phyloP scores from a whole-genome alignment of 2,113 vertebrate genomes.

The Todiramphus saurophagus region DNA sequence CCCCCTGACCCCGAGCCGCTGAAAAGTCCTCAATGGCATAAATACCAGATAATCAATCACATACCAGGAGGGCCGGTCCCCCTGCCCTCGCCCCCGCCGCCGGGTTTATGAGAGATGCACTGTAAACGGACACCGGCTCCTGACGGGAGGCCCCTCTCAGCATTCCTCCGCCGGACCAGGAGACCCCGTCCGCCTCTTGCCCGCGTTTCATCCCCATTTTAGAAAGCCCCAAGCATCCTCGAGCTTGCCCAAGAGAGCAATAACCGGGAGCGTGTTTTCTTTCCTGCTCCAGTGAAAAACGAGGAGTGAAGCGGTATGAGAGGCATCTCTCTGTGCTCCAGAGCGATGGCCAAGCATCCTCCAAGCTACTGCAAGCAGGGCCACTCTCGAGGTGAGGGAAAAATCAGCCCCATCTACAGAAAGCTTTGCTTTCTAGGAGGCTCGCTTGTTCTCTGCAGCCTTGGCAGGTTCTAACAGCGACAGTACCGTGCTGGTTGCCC shows the following conservation, averaged over 20 bases:
- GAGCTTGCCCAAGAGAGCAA: neutral
- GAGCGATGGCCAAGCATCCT: neutral
- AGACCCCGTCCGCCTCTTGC: slow-evolving; percentile 58
- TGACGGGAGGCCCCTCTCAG: slow-evolving; percentile 74
- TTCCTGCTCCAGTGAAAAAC: neutral
- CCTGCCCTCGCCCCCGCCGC: slow-evolving; percentile 77
- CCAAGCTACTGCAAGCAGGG: fast-evolving
- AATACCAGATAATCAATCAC: slow-evolving; percentile 98
- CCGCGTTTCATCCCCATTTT: slow-evolving; percentile 41
- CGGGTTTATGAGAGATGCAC: slow-evolving; percentile 84
- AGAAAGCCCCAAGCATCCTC: neutral
- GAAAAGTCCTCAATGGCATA: slow-evolving; percentile 92
- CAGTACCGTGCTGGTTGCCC: neutral
- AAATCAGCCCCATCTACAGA: neutral
- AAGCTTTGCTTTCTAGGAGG: neutral
- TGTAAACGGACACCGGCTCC: slow-evolving; percentile 90
- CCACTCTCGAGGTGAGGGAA: neutral
- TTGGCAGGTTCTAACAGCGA: fast-evolving
- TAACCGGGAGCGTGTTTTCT: fast-evolving
- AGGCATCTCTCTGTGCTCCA: neutral
- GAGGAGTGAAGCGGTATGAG: fast-evolving
- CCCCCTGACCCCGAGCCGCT: slow-evolving; percentile 88
- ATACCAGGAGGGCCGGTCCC: slow-evolving; percentile 85
- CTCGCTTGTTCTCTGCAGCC: neutral
- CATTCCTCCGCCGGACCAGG: slow-evolving; percentile 79